A percentile compares a stretch with the other conserved stretches of the same genome.
Conservation (phyloP, 2,888 invertebrate species). For the Aleiodes leptofemur region DNA sequence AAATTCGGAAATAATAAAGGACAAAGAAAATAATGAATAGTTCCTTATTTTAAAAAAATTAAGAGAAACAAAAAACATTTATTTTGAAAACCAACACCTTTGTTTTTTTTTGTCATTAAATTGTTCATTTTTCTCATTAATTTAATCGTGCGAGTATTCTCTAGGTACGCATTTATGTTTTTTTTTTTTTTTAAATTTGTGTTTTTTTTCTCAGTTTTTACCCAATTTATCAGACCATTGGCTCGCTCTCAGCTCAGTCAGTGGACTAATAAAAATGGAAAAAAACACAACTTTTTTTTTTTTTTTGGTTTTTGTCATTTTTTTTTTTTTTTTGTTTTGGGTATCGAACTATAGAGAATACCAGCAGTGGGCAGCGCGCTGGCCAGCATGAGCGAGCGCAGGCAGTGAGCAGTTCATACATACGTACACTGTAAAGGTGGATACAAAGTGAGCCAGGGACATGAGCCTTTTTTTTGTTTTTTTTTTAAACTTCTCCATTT, state of each 20-base stretch:
- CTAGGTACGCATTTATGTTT: conserved; percentile 52
- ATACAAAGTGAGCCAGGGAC: conserved; percentile 65
- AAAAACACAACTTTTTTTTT: conserved; percentile 29
- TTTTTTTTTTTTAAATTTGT: conserved; percentile 44
- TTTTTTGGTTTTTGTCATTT: background rate
- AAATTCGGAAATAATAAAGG: background rate
- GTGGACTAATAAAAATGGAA: conserved; percentile 36
- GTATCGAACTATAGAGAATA: conserved; percentile 65
- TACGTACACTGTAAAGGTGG: conserved; percentile 69
- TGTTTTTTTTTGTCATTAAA: conserved; percentile 48
- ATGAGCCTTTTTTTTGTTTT: conserved; percentile 46
- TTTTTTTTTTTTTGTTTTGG: conserved; percentile 37
- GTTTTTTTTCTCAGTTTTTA: conserved; percentile 47
- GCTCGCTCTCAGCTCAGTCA: conserved; percentile 34
- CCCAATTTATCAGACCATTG: background rate
- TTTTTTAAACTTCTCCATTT: conserved; percentile 3
- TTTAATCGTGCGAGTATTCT: conserved; percentile 64
- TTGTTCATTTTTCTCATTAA: conserved; percentile 6
- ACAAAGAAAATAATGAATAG: conserved; percentile 12
- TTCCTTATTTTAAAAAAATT: background rate
- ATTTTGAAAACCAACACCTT: conserved; percentile 57
- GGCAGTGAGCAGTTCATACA: conserved; percentile 74
- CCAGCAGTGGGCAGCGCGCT: conserved; percentile 70
- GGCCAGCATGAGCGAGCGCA: conserved; percentile 70
- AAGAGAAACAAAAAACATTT: conserved; percentile 24